These are phyloP conservation scores for Macrotrachela quadricornifera DNA, from an alignment of 1,140 invertebrate genomes.

Conservation along the genomic window DNA sequence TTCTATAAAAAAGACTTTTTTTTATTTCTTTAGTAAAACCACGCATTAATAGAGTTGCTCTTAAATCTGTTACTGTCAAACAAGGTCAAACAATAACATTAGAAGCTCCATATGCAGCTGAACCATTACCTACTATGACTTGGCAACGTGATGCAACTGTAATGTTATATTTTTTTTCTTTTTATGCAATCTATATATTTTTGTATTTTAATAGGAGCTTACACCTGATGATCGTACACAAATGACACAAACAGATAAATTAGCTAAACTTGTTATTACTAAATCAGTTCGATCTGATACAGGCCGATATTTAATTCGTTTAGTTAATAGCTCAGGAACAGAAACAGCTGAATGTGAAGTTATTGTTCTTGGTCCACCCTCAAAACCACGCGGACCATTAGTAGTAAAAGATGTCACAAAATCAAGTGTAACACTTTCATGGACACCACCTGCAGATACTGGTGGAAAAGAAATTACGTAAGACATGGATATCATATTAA, in stretches of 20 bases:
- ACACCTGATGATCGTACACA: constrained; percentile 1
- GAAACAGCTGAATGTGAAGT: constrained; percentile 62
- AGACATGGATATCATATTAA: constrained; percentile 40
- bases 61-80: constrained; percentile 20
- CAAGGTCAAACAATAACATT: constrained; percentile 92
- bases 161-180: not conserved
- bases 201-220: constrained; percentile 21
- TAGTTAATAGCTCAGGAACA: constrained; percentile 60
- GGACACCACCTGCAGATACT: constrained; percentile 25
- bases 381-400: constrained; percentile 43
- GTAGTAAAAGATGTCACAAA: constrained; percentile 33
- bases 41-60: constrained; percentile 1
- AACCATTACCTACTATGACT: constrained; percentile 77
- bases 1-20: not conserved
- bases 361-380: constrained; percentile 50
- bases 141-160: constrained; percentile 52
- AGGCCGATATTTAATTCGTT: constrained; percentile 61
- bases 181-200: constrained; percentile 50
- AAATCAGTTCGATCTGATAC: constrained; percentile 62
- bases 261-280: constrained; percentile 46
- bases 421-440: constrained; percentile 48
- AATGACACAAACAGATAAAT: not conserved
- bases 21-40: constrained; percentile 1
- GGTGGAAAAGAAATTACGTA: constrained; percentile 12
- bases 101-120: constrained; percentile 74